Conservation (phyloP, 2,797 vertebrate genomes). For the Parotocinclus haroldoi region DNA sequence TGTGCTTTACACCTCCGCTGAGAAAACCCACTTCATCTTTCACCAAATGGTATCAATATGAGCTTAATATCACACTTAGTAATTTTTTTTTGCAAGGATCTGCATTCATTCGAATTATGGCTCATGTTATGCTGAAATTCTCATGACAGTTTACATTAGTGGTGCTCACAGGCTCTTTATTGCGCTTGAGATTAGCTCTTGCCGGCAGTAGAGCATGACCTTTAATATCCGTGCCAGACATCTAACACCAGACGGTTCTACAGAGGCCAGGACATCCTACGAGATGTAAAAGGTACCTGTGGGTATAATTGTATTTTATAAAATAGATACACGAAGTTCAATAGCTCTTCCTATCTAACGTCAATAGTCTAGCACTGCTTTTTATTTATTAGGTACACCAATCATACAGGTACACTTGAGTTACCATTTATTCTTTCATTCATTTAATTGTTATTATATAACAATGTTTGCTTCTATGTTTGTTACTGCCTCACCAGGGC, state of each 20-base stretch:
- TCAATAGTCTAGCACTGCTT: not conserved
- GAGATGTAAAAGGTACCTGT: not conserved
- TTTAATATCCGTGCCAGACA: slow-evolving; percentile 13
- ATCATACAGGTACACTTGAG: no score
- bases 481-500: no score
- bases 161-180: slow-evolving; percentile 30
- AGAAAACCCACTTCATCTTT: slow-evolving; percentile 33
- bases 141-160: slow-evolving; percentile 35
- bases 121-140: slow-evolving; percentile 39
- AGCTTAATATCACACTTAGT: slow-evolving; percentile 43
- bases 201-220: slow-evolving; percentile 16
- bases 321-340: no score
- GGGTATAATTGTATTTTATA: not conserved
- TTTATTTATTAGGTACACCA: not conserved
- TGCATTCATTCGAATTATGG: slow-evolving; percentile 17
- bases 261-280: not conserved
- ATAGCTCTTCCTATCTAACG: no score
- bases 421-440: no score
- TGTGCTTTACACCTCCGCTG: slow-evolving; percentile 39
- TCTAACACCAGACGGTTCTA: not conserved
- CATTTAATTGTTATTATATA: no score
- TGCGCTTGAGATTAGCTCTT: slow-evolving; percentile 7
- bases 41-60: slow-evolving; percentile 40
- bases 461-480: no score
- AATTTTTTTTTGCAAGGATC: slow-evolving; percentile 23